Percentiles rank a stretch among this genome's conserved stretches.
These are phyloP conservation scores for Melospiza melodia DNA, from an alignment of 2,113 vertebrate genomes.

Conservation along the genomic window DNA sequence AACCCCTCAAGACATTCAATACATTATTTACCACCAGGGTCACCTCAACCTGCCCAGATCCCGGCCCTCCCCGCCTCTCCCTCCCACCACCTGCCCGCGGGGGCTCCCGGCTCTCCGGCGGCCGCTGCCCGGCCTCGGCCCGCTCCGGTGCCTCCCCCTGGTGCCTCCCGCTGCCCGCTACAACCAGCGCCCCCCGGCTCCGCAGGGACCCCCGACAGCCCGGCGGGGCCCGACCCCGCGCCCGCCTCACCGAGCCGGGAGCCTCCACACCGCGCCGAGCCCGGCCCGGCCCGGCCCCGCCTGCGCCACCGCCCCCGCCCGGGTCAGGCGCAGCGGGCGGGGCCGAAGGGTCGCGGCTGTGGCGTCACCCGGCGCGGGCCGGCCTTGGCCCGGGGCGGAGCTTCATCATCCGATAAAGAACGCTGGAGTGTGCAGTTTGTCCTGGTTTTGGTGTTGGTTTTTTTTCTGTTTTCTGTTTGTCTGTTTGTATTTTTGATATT, in stretches of 20 bases:
- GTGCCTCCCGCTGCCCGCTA: no score
- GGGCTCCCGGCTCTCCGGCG: neutral
- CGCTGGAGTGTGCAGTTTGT: accelerated
- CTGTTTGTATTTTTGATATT: neutral
- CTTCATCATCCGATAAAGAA: accelerated
- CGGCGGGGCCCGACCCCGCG: accelerated
- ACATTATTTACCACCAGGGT: accelerated
- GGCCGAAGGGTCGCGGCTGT: accelerated
- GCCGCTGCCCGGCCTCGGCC: neutral
- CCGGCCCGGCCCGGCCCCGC: no score
- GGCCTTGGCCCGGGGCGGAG: neutral
- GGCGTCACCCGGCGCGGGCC: neutral
- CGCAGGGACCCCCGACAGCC: neutral
- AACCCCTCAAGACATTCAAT: neutral
- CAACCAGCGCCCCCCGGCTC: neutral
- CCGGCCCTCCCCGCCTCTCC: neutral
- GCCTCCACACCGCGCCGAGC: no score
- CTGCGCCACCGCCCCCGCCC: neutral
- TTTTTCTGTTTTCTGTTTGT: no score
- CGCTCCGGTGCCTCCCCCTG: neutral
- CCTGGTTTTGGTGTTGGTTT: accelerated
- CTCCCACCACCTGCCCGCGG: neutral
- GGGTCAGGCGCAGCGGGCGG: neutral
- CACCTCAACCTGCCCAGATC: accelerated
- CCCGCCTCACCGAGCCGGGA: neutral